These are phyloP conservation scores for Zonitis immaculata DNA, from an alignment of 2,888 invertebrate genomes.

Conservation along the genomic window DNA sequence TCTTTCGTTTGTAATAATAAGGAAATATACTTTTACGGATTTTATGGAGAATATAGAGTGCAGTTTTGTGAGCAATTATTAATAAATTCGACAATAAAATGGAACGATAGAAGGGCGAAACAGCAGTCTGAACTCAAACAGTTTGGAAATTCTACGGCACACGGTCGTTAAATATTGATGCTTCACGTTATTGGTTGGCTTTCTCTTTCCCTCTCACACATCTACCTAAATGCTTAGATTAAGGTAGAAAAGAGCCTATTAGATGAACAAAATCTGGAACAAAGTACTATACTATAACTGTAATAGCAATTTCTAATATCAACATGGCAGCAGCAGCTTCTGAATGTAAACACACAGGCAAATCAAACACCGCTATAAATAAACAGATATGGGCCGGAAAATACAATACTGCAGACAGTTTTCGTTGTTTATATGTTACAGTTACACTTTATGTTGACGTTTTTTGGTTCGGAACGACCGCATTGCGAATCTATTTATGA, in stretches of 20 bases:
- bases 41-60: constrained; percentile 5
- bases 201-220: not conserved
- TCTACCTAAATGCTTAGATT: not conserved
- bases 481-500: constrained; percentile 28
- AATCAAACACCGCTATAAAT: constrained; percentile 40
- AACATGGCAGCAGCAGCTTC: constrained; percentile 21
- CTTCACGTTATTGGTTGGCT: constrained; percentile 1
- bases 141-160: constrained; percentile 13
- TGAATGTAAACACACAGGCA: constrained; percentile 32
- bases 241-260: not conserved
- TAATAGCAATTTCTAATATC: constrained; percentile 23
- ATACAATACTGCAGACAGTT: constrained; percentile 38
- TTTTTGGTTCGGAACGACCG: constrained; percentile 25
- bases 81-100: constrained; percentile 18
- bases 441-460: constrained; percentile 33
- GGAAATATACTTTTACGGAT: constrained; percentile 1
- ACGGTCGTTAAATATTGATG: constrained; percentile 24
- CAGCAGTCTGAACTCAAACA: constrained; percentile 20
- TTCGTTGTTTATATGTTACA: constrained; percentile 39
- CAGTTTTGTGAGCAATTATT: constrained; percentile 13
- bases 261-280: not conserved
- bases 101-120: constrained; percentile 20
- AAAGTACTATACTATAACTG: constrained; percentile 18
- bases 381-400: constrained; percentile 43
- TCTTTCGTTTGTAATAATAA: too few relatives aligned